phyloP scores from a whole-genome alignment of 2,797 vertebrate genomes.

The Pterois miles region DNA sequence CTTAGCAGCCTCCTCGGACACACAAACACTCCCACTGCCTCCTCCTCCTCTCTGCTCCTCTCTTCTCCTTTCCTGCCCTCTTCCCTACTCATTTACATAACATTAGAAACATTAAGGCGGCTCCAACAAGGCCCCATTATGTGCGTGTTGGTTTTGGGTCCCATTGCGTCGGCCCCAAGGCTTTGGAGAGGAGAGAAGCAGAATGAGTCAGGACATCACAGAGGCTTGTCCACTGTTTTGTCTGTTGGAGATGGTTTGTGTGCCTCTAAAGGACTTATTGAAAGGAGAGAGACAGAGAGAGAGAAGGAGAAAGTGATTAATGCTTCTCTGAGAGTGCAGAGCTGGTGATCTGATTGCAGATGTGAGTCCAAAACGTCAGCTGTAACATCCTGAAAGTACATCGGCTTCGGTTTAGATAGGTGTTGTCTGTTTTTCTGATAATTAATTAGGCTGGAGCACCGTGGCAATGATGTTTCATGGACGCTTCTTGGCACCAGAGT shows the following conservation, averaged over 20 bases:
- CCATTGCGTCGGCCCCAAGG: slow-evolving; percentile 78
- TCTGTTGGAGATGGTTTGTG: slow-evolving; percentile 76
- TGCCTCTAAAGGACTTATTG: slow-evolving; percentile 70
- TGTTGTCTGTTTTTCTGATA: slow-evolving; percentile 70
- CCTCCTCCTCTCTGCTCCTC: slow-evolving; percentile 71
- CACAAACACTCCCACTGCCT: slow-evolving; percentile 83
- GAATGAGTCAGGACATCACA: slow-evolving; percentile 79
- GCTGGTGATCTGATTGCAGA: slow-evolving; percentile 63
- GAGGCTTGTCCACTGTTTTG: slow-evolving; percentile 79
- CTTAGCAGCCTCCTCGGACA: slow-evolving; percentile 86
- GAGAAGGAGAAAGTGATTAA: slow-evolving; percentile 62
- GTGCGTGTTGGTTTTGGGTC: slow-evolving; percentile 87
- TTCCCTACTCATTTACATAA: slow-evolving; percentile 80
- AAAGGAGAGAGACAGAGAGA: slow-evolving; percentile 50
- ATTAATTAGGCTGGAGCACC: slow-evolving; percentile 56
- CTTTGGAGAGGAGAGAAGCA: slow-evolving; percentile 77
- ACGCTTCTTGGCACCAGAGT: slow-evolving; percentile 40
- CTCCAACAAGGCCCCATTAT: slow-evolving; percentile 86
- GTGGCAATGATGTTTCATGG: slow-evolving; percentile 52
- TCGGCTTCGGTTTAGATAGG: slow-evolving; percentile 34
- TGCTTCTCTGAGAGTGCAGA: slow-evolving; percentile 54
- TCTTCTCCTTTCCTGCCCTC: slow-evolving; percentile 73
- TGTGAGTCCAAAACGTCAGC: slow-evolving; percentile 53
- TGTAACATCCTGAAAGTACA: slow-evolving; percentile 29
- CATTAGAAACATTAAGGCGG: slow-evolving; percentile 85